Percentiles rank a stretch among this genome's conserved stretches.
phyloP scores from a whole-genome alignment of 2,113 vertebrate species.

The Hippocampus zosterae region DNA sequence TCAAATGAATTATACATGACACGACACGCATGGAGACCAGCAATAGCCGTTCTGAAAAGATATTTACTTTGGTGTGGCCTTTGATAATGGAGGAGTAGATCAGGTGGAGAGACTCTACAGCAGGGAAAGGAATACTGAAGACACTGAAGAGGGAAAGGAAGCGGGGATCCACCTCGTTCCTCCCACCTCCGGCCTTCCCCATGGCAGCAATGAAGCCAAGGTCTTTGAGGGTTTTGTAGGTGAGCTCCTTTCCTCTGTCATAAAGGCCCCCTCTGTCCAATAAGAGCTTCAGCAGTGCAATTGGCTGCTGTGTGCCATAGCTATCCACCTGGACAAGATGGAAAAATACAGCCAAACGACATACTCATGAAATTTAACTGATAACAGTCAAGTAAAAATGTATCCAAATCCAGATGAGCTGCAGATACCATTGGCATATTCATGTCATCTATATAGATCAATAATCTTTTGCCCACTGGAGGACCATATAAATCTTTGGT shows the following conservation, averaged over 20 bases:
- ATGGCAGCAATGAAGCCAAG: conserved; percentile 90
- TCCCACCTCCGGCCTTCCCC: conserved; percentile 92
- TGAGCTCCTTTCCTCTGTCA: conserved; percentile 87
- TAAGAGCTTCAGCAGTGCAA: conserved; percentile 89
- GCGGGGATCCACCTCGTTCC: conserved; percentile 90
- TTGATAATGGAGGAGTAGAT: conserved; percentile 90
- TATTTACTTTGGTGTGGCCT: conserved; percentile 83
- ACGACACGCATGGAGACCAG: background rate
- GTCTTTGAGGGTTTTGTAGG: conserved; percentile 86
- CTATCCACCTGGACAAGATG: conserved; percentile 79
- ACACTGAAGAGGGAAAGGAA: conserved; percentile 90
- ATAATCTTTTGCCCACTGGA: conserved; percentile 85
- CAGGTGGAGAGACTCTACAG: conserved; percentile 78
- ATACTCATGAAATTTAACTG: background rate
- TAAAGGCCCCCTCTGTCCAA: conserved; percentile 87
- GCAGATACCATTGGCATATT: conserved; percentile 90
- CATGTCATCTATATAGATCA: conserved; percentile 94
- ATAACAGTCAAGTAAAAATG: background rate
- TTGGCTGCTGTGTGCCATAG: conserved; percentile 94
- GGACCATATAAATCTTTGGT: conserved; percentile 89
- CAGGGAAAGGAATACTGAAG: conserved; percentile 86
- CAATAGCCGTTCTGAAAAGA: background rate
- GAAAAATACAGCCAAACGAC: conserved; percentile 1
- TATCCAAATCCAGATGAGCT: background rate
- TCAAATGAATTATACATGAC: background rate